Percentiles rank a stretch among this genome's conserved stretches.
phyloP scores from a whole-genome alignment of 1,140 invertebrate genomes.

The Steinernema feltiae region DNA sequence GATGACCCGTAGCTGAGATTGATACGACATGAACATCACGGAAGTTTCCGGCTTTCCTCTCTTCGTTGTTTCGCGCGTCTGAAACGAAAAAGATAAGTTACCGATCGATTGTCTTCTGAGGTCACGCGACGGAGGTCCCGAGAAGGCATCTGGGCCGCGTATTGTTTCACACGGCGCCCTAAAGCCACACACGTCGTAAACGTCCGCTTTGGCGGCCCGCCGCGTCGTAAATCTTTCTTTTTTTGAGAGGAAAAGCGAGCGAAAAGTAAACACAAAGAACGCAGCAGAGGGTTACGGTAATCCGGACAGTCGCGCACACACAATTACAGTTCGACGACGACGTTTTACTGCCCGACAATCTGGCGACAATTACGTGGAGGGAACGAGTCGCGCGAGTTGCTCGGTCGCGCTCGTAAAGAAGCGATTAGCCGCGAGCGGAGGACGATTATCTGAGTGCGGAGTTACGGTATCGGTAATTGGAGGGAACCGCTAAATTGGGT shows the following conservation, averaged over 20 bases:
- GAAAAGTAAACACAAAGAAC: not conserved
- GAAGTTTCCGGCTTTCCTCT: not conserved
- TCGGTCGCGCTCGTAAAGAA: constrained; percentile 8
- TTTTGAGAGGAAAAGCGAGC: not conserved
- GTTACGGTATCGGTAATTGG: constrained; percentile 8
- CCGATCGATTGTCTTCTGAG: not conserved
- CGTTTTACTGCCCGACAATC: constrained; percentile 13
- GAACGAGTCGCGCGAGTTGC: not conserved
- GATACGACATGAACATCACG: not conserved
- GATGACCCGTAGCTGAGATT: not conserved
- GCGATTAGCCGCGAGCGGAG: constrained; percentile 1
- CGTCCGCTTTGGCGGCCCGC: not conserved
- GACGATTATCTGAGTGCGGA: not conserved
- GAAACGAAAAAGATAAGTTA: not conserved
- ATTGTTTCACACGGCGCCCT: constrained; percentile 13
- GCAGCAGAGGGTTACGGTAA: constrained; percentile 2
- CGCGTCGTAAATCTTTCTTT: not conserved
- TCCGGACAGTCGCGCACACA: not conserved
- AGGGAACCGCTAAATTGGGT: constrained; percentile 13
- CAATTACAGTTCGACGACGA: constrained; percentile 7
- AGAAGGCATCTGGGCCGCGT: constrained; percentile 10
- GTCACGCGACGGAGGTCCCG: not conserved
- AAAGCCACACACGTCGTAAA: constrained; percentile 13
- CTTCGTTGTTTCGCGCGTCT: not conserved
- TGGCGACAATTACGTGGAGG: constrained; percentile 8